Evolutionary conservation across 1,140 invertebrate genomes (phyloP).

Genomic region (Philopotamus ludificatus): DNA sequence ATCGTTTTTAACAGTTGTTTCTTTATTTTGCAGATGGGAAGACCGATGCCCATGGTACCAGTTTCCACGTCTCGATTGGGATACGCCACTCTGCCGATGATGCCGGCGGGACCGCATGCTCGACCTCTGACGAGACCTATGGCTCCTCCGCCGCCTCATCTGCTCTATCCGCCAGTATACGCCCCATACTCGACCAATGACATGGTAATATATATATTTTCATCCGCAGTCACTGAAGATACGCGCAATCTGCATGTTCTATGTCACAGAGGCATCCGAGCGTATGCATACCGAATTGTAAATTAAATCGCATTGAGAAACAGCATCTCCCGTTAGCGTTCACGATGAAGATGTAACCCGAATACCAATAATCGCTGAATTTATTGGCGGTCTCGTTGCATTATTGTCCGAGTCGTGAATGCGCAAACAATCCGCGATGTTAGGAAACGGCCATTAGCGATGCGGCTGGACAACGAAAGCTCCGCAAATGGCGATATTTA

Average conservation of each 20-base stretch:
- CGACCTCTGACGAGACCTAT: conserved; percentile 17
- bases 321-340: not conserved
- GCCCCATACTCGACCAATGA: conserved; percentile 35
- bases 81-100: conserved; percentile 38
- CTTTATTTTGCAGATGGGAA: conserved; percentile 31
- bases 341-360: not conserved
- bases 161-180: conserved; percentile 34
- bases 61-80: conserved; percentile 29
- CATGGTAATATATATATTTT: conserved; percentile 29
- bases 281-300: conserved; percentile 3
- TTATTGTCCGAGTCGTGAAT: conserved; percentile 5
- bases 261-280: not conserved
- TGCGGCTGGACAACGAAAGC: not conserved
- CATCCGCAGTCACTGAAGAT: not conserved
- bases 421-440: not conserved
- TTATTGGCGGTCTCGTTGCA: not conserved
- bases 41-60: conserved; percentile 27
- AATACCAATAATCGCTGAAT: not conserved
- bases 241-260: not conserved
- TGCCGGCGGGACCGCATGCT: conserved; percentile 25
- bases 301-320: not conserved
- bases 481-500: no score
- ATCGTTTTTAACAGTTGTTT: not conserved
- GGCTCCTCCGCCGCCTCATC: conserved; percentile 19
- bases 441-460: not conserved